These are phyloP conservation scores for Dreissena rostriformis DNA, from an alignment of 1,140 invertebrate species.

Conservation along the genomic window DNA sequence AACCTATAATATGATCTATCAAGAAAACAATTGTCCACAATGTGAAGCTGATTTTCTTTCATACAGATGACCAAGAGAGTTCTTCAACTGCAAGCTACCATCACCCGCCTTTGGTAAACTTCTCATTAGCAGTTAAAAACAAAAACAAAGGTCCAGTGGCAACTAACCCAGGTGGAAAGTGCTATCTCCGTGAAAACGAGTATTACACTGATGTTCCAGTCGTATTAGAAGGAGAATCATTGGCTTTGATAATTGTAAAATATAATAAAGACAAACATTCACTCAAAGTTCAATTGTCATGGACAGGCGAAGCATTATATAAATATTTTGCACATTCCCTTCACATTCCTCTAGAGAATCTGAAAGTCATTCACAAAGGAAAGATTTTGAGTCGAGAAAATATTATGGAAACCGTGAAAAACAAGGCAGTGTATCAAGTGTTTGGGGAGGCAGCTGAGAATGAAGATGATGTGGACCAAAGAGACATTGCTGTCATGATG, in stretches of 20 bases:
- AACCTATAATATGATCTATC: too few relatives aligned
- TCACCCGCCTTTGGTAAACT: constrained; percentile 53
- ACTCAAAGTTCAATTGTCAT: constrained; percentile 63
- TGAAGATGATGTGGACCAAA: constrained; percentile 66
- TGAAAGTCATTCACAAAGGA: constrained; percentile 75
- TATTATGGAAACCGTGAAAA: constrained; percentile 56
- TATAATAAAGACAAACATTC: constrained; percentile 70
- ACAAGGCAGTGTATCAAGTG: constrained; percentile 72
- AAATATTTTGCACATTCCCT: constrained; percentile 61
- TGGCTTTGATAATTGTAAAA: constrained; percentile 65
- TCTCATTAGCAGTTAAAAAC: constrained; percentile 47
- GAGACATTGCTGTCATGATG: constrained; percentile 73
- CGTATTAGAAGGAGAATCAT: constrained; percentile 49
- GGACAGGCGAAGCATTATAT: constrained; percentile 65
- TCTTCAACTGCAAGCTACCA: constrained; percentile 27
- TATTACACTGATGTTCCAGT: constrained; percentile 61
- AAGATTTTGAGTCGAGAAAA: constrained; percentile 62
- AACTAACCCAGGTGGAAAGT: constrained; percentile 32
- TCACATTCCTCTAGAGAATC: constrained; percentile 66
- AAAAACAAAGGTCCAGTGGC: constrained; percentile 7
- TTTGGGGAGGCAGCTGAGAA: constrained; percentile 70
- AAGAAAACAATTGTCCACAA: too few relatives aligned
- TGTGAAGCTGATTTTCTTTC: too few relatives aligned
- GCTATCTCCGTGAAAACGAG: constrained; percentile 58
- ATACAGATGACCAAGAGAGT: too few relatives aligned